Evolutionary conservation across 1,140 invertebrate genomes (phyloP).

Genomic region (Littorina saxatilis): DNA sequence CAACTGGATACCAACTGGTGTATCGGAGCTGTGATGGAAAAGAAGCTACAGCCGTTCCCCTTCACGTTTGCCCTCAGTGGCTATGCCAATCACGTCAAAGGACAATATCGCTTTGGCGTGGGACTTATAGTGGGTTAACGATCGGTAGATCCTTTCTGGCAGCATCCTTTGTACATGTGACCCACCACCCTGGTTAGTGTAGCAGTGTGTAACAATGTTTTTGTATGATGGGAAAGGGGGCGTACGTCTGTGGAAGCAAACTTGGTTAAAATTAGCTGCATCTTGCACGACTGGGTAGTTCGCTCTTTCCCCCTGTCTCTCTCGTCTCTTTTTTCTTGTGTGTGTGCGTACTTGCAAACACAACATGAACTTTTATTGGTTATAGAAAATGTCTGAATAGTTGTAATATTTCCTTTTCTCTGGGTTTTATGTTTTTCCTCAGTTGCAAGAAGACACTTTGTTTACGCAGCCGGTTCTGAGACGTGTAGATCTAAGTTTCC

Average conservation of each 20-base stretch:
- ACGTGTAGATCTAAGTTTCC: too few relatives aligned
- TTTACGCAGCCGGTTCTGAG: too few relatives aligned
- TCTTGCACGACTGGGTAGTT: background rate
- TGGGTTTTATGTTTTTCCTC: too few relatives aligned
- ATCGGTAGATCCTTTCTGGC: background rate
- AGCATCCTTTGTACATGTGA: background rate
- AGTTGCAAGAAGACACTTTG: too few relatives aligned
- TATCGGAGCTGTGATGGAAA: constrained; percentile 94
- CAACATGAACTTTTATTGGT: too few relatives aligned
- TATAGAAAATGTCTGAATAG: too few relatives aligned
- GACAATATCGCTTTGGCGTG: constrained; percentile 76
- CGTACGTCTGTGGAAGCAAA: background rate
- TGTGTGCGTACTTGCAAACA: too few relatives aligned
- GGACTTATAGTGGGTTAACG: constrained; percentile 75
- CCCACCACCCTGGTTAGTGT: background rate
- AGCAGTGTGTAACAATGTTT: background rate
- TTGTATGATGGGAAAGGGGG: background rate
- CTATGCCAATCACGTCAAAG: constrained; percentile 88
- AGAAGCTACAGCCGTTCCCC: constrained; percentile 89
- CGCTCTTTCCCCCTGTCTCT: background rate
- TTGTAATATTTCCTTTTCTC: too few relatives aligned
- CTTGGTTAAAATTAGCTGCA: background rate
- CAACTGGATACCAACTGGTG: constrained; percentile 96
- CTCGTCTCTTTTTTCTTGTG: too few relatives aligned
- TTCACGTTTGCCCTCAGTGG: constrained; percentile 95